Conservation (phyloP, 1,140 invertebrate species). For the Drosophila leontia region DNA sequence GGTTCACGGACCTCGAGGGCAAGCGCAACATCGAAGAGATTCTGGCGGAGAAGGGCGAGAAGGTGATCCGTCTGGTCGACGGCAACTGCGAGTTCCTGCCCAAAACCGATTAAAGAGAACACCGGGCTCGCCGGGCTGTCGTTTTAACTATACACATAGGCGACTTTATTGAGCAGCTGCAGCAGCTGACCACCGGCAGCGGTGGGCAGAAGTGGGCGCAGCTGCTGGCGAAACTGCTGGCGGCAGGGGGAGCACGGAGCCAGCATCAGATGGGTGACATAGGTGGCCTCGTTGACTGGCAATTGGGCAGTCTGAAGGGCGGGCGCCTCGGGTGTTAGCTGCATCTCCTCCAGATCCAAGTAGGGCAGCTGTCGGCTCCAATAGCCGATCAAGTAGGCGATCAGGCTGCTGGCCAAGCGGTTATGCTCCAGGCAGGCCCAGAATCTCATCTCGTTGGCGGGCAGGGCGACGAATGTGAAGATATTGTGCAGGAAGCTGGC, state of each 20-base stretch:
- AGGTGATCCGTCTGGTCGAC: conserved; percentile 54
- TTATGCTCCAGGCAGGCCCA: conserved; percentile 42
- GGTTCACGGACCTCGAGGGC: conserved; percentile 92
- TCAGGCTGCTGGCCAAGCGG: conserved; percentile 41
- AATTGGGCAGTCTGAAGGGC: not conserved
- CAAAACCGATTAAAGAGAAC: conserved; percentile 29
- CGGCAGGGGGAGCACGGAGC: conserved; percentile 52
- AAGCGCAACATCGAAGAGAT: conserved; percentile 94
- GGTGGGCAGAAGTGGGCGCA: conserved; percentile 10
- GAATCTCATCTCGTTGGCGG: conserved; percentile 46
- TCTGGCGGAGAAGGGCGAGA: conserved; percentile 92
- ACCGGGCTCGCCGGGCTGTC: not conserved
- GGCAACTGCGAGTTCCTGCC: conserved; percentile 62
- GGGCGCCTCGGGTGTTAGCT: conserved; percentile 6
- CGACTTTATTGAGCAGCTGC: conserved; percentile 71
- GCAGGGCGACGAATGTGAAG: conserved; percentile 34
- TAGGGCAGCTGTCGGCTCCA: conserved; percentile 51
- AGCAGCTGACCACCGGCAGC: conserved; percentile 6
- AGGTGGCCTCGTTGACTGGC: conserved; percentile 49
- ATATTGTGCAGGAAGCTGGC: conserved; percentile 54
- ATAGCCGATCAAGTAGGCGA: conserved; percentile 31
- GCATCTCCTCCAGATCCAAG: conserved; percentile 56
- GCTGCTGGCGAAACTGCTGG: conserved; percentile 22
- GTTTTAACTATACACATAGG: conserved; percentile 61
- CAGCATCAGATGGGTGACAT: conserved; percentile 59